Evolutionary conservation across 2,797 vertebrate species (phyloP).

Genomic region (Platalea minor): DNA sequence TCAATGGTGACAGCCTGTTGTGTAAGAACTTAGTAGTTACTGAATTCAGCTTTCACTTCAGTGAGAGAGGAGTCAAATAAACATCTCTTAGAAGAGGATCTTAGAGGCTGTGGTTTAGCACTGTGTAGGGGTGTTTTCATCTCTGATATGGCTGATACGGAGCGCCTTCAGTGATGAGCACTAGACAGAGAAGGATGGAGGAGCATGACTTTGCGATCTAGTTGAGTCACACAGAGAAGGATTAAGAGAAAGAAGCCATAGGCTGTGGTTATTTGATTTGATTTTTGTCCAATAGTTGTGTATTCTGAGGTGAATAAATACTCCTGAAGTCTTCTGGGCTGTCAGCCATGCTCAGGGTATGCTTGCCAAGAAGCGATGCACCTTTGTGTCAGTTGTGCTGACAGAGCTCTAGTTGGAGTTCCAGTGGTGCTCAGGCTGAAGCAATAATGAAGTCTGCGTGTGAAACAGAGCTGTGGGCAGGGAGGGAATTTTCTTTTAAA

Average conservation of each 20-base stretch:
- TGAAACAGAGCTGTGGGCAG: background rate
- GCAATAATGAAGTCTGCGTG: background rate
- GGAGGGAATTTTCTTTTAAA: background rate
- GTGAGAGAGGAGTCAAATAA: background rate
- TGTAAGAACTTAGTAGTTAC: background rate
- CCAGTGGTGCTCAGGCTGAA: background rate
- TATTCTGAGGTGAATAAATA: background rate
- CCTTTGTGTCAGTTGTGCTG: background rate
- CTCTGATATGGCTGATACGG: fast-evolving
- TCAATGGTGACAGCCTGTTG: background rate
- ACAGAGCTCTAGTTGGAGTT: background rate
- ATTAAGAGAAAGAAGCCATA: background rate
- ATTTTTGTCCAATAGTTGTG: background rate
- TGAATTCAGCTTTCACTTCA: background rate
- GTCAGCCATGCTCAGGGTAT: background rate
- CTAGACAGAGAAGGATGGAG: background rate
- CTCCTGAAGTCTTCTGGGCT: background rate
- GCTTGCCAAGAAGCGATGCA: background rate
- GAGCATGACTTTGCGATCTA: background rate
- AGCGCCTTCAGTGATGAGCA: background rate
- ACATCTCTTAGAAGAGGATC: background rate
- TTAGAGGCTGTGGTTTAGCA: background rate
- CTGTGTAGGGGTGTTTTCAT: background rate
- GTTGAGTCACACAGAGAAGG: background rate
- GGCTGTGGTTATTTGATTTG: background rate